These are phyloP conservation scores for Castor canadensis DNA, from an alignment of 2,113 vertebrate genomes.

Conservation along the genomic window DNA sequence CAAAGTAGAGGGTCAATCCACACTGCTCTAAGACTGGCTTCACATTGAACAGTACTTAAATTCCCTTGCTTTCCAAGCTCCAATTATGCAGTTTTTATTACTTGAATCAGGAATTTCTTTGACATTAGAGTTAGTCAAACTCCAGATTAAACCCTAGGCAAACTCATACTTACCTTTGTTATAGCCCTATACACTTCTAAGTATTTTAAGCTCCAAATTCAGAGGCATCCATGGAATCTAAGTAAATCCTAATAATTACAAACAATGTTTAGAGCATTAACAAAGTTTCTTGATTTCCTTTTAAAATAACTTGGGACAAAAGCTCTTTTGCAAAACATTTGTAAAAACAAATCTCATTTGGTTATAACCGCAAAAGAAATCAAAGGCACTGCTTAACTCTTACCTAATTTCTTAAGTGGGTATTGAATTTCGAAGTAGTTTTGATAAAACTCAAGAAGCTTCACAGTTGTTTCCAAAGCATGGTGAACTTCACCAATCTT, in stretches of 20 bases:
- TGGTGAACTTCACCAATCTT: slow-evolving; percentile 89
- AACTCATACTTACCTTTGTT: not conserved
- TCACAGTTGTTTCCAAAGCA: slow-evolving; percentile 88
- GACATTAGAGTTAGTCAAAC: not conserved
- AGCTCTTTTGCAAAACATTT: not conserved
- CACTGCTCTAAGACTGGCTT: not conserved
- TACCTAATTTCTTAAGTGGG: slow-evolving; percentile 94
- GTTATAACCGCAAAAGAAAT: not conserved
- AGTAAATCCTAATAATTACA: slow-evolving; percentile 34
- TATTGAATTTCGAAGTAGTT: slow-evolving; percentile 91
- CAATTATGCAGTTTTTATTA: not conserved
- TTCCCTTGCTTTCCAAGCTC: not conserved
- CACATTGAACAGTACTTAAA: not conserved
- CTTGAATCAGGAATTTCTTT: slow-evolving; percentile 12
- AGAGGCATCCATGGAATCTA: not conserved
- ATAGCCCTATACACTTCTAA: not conserved
- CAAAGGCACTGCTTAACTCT: slow-evolving; percentile 58
- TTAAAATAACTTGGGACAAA: not conserved
- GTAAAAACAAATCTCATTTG: not conserved
- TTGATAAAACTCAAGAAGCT: slow-evolving; percentile 93
- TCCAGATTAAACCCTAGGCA: not conserved
- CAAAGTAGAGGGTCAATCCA: not conserved
- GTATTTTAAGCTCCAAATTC: slow-evolving; percentile 3
- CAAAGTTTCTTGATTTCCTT: not conserved
- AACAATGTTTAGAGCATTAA: slow-evolving; percentile 33